Evolutionary conservation across 2,888 invertebrate species (phyloP).

Genomic region (Dorcus hopei): DNA sequence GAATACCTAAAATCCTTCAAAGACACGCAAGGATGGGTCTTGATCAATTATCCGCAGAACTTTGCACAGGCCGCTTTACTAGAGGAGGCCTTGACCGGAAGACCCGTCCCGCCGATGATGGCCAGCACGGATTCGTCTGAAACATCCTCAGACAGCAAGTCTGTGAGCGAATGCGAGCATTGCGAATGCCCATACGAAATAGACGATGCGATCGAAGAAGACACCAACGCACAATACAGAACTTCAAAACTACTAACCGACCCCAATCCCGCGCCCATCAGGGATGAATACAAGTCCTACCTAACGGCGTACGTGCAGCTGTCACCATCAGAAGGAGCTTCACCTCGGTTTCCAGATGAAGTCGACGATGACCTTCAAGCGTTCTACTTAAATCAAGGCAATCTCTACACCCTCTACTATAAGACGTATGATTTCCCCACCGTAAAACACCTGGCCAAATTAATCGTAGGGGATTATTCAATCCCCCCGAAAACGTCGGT

Average conservation of each 20-base stretch:
- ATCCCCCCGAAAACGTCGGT: slow-evolving; percentile 43
- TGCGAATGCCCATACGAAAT: slow-evolving; percentile 22
- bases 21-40: slow-evolving; percentile 56
- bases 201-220: slow-evolving; percentile 13
- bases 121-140: neutral
- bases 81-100: slow-evolving; percentile 59
- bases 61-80: slow-evolving; percentile 58
- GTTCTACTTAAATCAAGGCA: slow-evolving; percentile 58
- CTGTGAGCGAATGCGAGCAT: slow-evolving; percentile 31
- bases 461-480: slow-evolving; percentile 46
- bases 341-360: slow-evolving; percentile 8
- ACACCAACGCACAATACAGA: slow-evolving; percentile 50
- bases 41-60: slow-evolving; percentile 61
- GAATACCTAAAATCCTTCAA: slow-evolving; percentile 58
- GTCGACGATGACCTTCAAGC: slow-evolving; percentile 33
- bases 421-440: slow-evolving; percentile 55
- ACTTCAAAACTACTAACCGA: slow-evolving; percentile 55
- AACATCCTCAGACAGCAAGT: neutral
- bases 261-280: slow-evolving; percentile 42
- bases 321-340: slow-evolving; percentile 45
- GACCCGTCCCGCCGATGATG: slow-evolving; percentile 44
- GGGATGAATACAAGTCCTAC: slow-evolving; percentile 52
- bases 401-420: slow-evolving; percentile 60
- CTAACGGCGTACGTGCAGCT: slow-evolving; percentile 57
- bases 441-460: slow-evolving; percentile 49